These are phyloP conservation scores for Clarias gariepinus DNA, from an alignment of 2,113 vertebrate genomes.

Conservation along the genomic window DNA sequence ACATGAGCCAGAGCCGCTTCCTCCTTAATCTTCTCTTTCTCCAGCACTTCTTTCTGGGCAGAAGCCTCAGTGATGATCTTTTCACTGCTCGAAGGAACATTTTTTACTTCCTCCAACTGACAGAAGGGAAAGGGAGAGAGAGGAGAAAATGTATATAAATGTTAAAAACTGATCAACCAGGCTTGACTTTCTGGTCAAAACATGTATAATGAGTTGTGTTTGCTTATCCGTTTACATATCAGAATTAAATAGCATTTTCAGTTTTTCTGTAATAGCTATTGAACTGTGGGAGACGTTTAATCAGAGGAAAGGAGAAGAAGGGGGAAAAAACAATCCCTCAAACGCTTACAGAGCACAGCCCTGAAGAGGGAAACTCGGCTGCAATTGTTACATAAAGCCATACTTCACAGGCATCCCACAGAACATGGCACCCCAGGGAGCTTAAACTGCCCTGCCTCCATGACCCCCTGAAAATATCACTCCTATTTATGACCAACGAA, in stretches of 20 bases:
- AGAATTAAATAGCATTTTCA: not conserved
- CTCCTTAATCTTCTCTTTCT: slow-evolving; percentile 80
- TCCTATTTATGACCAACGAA: slow-evolving; percentile 53
- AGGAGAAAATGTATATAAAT: not conserved
- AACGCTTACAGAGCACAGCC: not conserved
- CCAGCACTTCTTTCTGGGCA: slow-evolving; percentile 75
- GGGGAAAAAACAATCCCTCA: not conserved
- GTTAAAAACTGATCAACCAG: not conserved
- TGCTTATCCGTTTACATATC: not conserved
- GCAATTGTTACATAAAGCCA: slow-evolving; percentile 66
- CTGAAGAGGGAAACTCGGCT: slow-evolving; percentile 65
- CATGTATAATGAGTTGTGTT: not conserved
- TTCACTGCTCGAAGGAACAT: slow-evolving; percentile 75
- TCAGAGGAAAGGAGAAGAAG: not conserved
- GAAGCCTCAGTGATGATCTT: slow-evolving; percentile 80
- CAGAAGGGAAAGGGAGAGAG: slow-evolving; percentile 11
- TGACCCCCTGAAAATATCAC: slow-evolving; percentile 51
- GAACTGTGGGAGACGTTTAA: not conserved
- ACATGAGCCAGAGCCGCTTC: slow-evolving; percentile 84
- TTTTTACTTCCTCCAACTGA: slow-evolving; percentile 84
- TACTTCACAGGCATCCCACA: slow-evolving; percentile 67
- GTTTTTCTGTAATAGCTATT: not conserved
- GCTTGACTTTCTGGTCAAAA: not conserved
- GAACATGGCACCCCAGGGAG: slow-evolving; percentile 69
- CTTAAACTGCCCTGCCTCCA: slow-evolving; percentile 56